Conservation (phyloP, 2,797 vertebrate genomes). For the Harpagifer antarcticus region DNA sequence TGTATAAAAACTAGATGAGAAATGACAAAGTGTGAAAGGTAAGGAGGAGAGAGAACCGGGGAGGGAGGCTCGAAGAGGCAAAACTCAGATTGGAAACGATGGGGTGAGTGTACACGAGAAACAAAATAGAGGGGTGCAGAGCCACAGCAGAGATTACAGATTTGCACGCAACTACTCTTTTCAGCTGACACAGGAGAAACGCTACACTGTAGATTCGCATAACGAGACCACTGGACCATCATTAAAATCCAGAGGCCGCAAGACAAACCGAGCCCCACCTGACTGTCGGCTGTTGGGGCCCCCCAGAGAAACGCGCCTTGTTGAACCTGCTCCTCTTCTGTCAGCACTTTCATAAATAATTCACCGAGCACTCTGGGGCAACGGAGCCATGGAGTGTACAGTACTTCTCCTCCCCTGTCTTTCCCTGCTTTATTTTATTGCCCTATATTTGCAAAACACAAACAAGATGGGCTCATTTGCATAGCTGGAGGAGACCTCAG, state of each 20-base stretch:
- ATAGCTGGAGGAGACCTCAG: constrained; percentile 32
- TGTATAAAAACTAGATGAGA: constrained; percentile 31
- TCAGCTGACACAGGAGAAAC: constrained; percentile 75
- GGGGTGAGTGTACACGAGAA: constrained; percentile 14
- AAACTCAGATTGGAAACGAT: constrained; percentile 30
- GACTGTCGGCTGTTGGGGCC: constrained; percentile 67
- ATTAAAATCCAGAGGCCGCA: constrained; percentile 75
- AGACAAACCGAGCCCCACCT: constrained; percentile 73
- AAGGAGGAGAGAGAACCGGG: neutral
- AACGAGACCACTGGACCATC: constrained; percentile 76
- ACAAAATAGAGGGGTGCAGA: constrained; percentile 15
- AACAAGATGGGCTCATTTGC: constrained; percentile 59
- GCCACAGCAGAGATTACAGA: constrained; percentile 63
- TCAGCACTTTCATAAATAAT: constrained; percentile 85
- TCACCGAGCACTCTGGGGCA: constrained; percentile 74
- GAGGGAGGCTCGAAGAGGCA: constrained; percentile 13
- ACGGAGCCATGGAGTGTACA: constrained; percentile 59
- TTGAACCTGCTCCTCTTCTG: constrained; percentile 80
- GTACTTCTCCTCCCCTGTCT: constrained; percentile 14
- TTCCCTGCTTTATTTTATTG: constrained; percentile 58
- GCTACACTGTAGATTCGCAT: constrained; percentile 61
- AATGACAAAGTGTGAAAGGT: constrained; percentile 32
- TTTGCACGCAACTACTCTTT: constrained; percentile 65
- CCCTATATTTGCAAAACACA: constrained; percentile 47
- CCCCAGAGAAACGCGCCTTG: constrained; percentile 76